Percentiles rank a stretch among this genome's conserved stretches.
Conservation (phyloP, 1,140 invertebrate species). For the Neuroterus valhalla region DNA sequence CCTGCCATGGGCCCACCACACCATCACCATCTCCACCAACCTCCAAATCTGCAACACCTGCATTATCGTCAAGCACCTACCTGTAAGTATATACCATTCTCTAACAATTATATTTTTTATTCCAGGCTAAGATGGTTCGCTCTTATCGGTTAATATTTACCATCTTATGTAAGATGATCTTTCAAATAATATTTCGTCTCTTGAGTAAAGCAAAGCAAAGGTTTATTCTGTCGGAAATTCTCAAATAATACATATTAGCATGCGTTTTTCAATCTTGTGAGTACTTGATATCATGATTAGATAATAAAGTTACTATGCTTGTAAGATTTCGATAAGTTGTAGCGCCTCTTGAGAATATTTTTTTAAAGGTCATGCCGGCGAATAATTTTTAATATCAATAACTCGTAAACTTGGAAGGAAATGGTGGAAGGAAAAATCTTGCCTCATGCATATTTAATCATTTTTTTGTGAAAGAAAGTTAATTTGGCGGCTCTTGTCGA, state of each 20-base stretch:
- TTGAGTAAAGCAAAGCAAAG: no score
- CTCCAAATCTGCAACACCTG: constrained; percentile 70
- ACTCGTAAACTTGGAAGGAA: background rate
- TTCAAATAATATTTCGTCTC: no score
- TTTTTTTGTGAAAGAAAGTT: background rate
- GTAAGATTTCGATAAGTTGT: background rate
- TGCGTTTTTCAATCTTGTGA: constrained; percentile 23
- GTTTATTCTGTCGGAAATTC: no score
- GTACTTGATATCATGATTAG: constrained; percentile 13
- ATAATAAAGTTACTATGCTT: constrained; percentile 7
- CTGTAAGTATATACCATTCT: constrained; percentile 62
- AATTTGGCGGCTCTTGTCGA: constrained; percentile 33
- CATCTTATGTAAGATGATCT: no score
- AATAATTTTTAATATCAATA: background rate
- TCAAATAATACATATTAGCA: constrained; percentile 16
- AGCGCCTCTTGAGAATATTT: background rate
- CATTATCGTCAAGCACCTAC: constrained; percentile 72
- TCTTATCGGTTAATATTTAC: no score
- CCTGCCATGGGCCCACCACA: constrained; percentile 72
- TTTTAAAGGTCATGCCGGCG: no score
- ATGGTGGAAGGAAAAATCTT: background rate
- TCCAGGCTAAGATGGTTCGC: no score
- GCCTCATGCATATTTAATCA: background rate
- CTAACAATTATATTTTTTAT: background rate
- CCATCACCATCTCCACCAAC: constrained; percentile 72